phyloP scores from a whole-genome alignment of 2,113 vertebrate species.

The Sebastes fasciatus region DNA sequence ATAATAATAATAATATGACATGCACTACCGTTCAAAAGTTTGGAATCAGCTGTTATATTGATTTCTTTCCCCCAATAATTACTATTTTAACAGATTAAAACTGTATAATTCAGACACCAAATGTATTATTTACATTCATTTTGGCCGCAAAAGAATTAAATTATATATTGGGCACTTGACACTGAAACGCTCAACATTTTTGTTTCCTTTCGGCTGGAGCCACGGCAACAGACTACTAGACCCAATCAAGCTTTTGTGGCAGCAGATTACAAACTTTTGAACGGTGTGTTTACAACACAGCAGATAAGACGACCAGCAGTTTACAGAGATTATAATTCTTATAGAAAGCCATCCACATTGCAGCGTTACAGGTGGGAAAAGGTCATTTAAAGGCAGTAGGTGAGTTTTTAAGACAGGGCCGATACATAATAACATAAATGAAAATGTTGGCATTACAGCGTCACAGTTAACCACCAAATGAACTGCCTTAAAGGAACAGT shows the following conservation, averaged over 20 bases:
- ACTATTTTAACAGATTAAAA: too few relatives aligned
- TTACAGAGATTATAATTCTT: neutral
- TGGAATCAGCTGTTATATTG: neutral
- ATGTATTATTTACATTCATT: neutral
- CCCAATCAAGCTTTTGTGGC: neutral
- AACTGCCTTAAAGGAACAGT: too few relatives aligned
- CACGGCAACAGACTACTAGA: neutral
- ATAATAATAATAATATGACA: neutral
- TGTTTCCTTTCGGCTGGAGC: too few relatives aligned
- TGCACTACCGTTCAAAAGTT: neutral
- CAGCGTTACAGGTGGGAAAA: neutral
- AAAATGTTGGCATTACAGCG: slow-evolving; percentile 25
- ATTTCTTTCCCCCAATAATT: neutral
- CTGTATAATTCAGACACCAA: neutral
- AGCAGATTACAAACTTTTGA: neutral
- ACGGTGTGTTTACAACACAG: neutral
- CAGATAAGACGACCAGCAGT: neutral
- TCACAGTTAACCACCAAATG: neutral
- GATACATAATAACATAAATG: slow-evolving; percentile 7
- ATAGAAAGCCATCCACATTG: neutral
- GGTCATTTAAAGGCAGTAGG: slow-evolving; percentile 68
- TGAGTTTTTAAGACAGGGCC: slow-evolving; percentile 72
- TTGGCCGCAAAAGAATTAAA: neutral
- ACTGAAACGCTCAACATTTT: too few relatives aligned
- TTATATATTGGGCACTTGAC: neutral